phyloP scores from a whole-genome alignment of 37 sponge, comb jelly and placozoan genomes.

The Beroe forskalii region DNA sequence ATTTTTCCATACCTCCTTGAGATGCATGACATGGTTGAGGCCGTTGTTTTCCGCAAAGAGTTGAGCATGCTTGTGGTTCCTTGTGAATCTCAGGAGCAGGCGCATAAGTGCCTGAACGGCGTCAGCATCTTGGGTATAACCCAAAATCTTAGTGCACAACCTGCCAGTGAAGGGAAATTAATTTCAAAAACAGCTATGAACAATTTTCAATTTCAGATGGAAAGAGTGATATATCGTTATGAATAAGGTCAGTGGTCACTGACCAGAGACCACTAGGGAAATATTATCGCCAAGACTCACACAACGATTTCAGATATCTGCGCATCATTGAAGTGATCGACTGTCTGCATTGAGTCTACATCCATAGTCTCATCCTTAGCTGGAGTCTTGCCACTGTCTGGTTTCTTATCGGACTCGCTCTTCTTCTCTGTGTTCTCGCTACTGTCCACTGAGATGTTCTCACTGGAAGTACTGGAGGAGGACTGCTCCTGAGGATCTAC shows the following conservation, averaged over 20 bases:
- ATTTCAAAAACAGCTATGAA: too few species aligned
- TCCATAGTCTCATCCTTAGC: not conserved
- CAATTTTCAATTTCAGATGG: too few species aligned
- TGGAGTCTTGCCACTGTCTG: not conserved
- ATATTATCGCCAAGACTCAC: too few species aligned
- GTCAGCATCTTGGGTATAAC: constrained; percentile 23
- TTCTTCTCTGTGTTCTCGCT: not conserved
- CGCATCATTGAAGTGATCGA: not conserved
- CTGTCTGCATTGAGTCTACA: not conserved
- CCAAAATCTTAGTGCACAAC: constrained; percentile 24
- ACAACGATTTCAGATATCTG: constrained; percentile 11
- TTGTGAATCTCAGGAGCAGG: constrained; percentile 81
- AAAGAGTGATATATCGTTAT: too few species aligned
- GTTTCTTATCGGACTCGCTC: not conserved
- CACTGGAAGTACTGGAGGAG: too few species aligned
- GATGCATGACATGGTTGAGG: constrained; percentile 76
- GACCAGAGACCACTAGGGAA: too few species aligned
- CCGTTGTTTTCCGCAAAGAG: constrained; percentile 83
- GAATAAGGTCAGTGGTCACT: too few species aligned
- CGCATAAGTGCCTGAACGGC: constrained; percentile 80
- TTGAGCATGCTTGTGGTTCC: constrained; percentile 71
- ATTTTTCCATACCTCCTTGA: constrained; percentile 69
- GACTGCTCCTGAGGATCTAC: too few species aligned
- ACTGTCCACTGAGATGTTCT: too few species aligned
- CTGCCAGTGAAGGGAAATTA: too few species aligned